A percentile compares a stretch with the other conserved stretches of the same genome.
Evolutionary conservation across 2,888 invertebrate species (phyloP).

Genomic region (Mongoloraphidia duomilia): DNA sequence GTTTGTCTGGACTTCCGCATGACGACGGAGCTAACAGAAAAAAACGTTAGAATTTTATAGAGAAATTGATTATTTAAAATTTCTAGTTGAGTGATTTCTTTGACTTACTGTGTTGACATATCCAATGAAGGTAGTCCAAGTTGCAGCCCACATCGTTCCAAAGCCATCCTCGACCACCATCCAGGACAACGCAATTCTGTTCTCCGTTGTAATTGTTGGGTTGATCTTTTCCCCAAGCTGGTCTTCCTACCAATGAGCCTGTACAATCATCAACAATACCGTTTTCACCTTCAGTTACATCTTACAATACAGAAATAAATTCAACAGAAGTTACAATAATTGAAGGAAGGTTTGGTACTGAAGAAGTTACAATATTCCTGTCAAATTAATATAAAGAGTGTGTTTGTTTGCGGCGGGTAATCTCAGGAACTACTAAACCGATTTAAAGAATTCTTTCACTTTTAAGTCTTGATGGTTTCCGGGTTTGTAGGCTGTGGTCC

Average conservation of each 20-base stretch:
- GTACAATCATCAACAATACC: slow-evolving; percentile 17
- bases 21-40: slow-evolving; percentile 53
- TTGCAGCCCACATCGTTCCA: slow-evolving; percentile 95
- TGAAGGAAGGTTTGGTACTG: too few species aligned
- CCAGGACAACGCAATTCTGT: slow-evolving; percentile 87
- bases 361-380: too few species aligned
- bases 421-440: too few species aligned
- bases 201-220: slow-evolving; percentile 93
- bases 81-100: not conserved
- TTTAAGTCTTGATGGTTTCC: too few species aligned
- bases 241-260: slow-evolving; percentile 66
- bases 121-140: slow-evolving; percentile 83
- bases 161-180: slow-evolving; percentile 78
- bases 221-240: slow-evolving; percentile 86
- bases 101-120: slow-evolving; percentile 78
- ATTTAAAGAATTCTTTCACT: too few species aligned
- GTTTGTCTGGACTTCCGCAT: slow-evolving; percentile 79
- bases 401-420: too few species aligned
- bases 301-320: too few species aligned
- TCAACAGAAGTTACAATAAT: too few species aligned
- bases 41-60: not conserved
- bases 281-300: not conserved
- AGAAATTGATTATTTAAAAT: not conserved
- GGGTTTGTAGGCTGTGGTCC: too few species aligned
- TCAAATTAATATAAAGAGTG: too few species aligned